Evolutionary conservation across 2,797 vertebrate genomes (phyloP), one percentile per base, ranked within the genome.

Genomic region (Notolabrus celidotus): DNA sequence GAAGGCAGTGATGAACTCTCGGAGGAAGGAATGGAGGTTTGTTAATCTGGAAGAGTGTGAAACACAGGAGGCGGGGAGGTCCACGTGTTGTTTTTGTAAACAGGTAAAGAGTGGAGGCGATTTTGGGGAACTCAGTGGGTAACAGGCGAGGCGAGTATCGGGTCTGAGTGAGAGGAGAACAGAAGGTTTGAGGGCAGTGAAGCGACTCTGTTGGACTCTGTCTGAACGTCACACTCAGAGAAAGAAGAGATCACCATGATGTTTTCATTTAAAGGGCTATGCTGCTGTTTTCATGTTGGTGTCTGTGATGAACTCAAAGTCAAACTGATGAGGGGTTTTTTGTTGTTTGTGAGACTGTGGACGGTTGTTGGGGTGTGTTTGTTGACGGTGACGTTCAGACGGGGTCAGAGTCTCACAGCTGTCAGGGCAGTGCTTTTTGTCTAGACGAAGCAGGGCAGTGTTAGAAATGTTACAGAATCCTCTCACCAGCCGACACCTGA

Each of bases 381-480:
- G 15, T 10, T 3, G 36, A 0, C 41, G 0, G 16, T 2, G 36
- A 58, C 5, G 65, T 46, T 66, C 57, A 67, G 75, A 64, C 5
- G 19, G 29, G 4, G 38, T 74, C n/a, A n/a, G n/a, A 79, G 33
- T 46, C 0, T 53, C 46, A 55, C 54, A 56, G 68, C 41, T 27
- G 16, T 46, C 45, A 51, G 79, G 86, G 85, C 88, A 88, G 85
- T 86, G 79, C 16, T 74, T 66, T 60, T 66, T 7, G 42, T 80
- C 55, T 69, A 36, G 19, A 78, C 41, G 45, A 67, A 66, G 68
- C 55, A 71, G 72, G 83, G 86, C 82, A 90, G 89, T 89, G 89
- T 67, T 80, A 16, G n/a, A 78, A 0, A 6, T 6, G 60, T 49
- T 33, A 57, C 66, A 38, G 6, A 7, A 46, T 2, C 60, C 51